Evolutionary conservation across 2,888 invertebrate species (phyloP).

Genomic region (Thysanoteuthis rhombus): DNA sequence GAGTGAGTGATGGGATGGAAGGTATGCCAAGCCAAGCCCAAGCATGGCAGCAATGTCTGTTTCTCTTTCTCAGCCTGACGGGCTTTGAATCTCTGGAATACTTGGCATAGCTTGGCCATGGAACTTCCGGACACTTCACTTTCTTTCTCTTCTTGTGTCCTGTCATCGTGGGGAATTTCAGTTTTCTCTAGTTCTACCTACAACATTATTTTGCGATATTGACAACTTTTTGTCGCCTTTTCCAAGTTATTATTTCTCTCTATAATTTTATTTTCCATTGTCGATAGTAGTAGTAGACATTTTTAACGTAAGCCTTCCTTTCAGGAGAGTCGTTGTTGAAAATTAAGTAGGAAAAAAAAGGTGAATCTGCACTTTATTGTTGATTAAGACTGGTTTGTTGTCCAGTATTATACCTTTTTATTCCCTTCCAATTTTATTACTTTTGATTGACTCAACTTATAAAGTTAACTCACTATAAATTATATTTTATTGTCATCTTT

Average conservation of each 20-base stretch:
- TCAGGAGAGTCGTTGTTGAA: background rate
- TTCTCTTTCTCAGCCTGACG: background rate
- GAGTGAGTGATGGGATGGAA: background rate
- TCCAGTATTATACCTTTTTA: too few species aligned
- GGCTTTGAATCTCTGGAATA: conserved; percentile 27
- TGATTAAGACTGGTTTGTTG: background rate
- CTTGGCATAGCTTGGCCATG: conserved; percentile 22
- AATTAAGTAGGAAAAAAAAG: background rate
- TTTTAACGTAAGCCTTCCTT: background rate
- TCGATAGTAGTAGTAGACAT: background rate
- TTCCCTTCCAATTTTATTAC: too few species aligned
- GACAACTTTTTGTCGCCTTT: background rate
- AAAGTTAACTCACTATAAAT: too few species aligned
- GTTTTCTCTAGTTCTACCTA: background rate
- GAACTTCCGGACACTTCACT: conserved; percentile 26
- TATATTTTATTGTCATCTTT: too few species aligned
- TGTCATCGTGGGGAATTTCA: background rate
- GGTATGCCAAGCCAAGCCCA: conserved; percentile 15
- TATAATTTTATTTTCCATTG: background rate
- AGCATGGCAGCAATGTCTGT: conserved; percentile 27
- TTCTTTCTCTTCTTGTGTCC: background rate
- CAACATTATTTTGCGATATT: background rate
- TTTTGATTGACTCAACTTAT: too few species aligned
- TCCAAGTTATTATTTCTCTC: background rate
- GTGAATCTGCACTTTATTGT: background rate